Base-by-base conservation (phyloP, 2,797 vertebrate genomes). In the Ptychadena robeensis region DNA sequence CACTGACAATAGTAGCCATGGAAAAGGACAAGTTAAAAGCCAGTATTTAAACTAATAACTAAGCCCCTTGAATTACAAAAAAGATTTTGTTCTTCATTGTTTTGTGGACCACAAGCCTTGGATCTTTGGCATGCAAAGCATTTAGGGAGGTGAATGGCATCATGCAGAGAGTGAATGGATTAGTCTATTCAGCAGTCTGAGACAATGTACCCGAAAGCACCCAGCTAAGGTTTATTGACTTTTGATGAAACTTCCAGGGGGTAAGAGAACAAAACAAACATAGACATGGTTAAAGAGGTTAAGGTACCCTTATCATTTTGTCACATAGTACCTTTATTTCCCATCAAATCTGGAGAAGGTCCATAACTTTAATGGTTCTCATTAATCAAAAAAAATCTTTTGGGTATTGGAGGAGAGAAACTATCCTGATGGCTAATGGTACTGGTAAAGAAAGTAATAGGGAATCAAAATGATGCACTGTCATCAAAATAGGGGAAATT, bases 21-120 rank as follows among this genome's bases (percentile, higher is more conserved):
- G 88, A 85, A 83, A 87, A 89, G 67, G 84, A 88, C 87, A 88
- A 86, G 85, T 88, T 88, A 82, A 80, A 88, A 78, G 73, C 68
- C 65, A 88, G 68, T 83, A 88, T 90, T 87, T 86, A 64, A 85
- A 78, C 32, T 82, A 66, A 38, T 86, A 76, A 82, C n/a, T 3
- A 76, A 88, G 80, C 63, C 81, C 64, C 40, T 81, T 75, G 78
- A 86, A 85, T 64, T 35, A 48, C 5, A 40, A 77, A 83, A 8
- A 11, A 80, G 70, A 80, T 74, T 30, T 67, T 35, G 61, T 67
- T 40, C 4, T 18, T 44, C 0, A 25, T 76, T 25, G 86, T 90
- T 88, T 30, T 85, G 82, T 73, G 30, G 84, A 85, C 57, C 28
- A 10, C 67, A 64, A 83, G 78, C 14, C 18, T 69, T 35, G 82